These are phyloP conservation scores for Amphiprion percula DNA, from an alignment of 2,113 vertebrate species.

Conservation along the genomic window DNA sequence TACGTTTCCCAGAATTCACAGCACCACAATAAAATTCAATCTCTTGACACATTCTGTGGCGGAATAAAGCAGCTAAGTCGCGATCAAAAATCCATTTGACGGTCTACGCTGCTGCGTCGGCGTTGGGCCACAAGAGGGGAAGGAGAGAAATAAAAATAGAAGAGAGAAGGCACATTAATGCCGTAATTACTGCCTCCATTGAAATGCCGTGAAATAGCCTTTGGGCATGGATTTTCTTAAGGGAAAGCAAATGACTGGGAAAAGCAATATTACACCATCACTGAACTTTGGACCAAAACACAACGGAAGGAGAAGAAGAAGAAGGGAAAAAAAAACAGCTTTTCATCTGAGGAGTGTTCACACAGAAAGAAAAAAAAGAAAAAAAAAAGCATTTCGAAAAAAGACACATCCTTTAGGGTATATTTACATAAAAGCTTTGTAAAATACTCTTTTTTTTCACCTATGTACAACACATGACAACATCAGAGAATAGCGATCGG, in stretches of 20 bases:
- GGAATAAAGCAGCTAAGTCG: conserved; percentile 17
- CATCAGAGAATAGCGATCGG: conserved; percentile 64
- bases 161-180: conserved; percentile 67
- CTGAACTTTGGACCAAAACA: conserved; percentile 73
- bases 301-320: conserved; percentile 33
- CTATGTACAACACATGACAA: conserved; percentile 82
- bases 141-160: background rate
- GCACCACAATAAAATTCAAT: conserved; percentile 36
- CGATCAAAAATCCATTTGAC: conserved; percentile 36
- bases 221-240: conserved; percentile 49
- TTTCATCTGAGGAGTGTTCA: conserved; percentile 59
- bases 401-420: conserved; percentile 71
- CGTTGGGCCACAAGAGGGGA: conserved; percentile 20
- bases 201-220: conserved; percentile 58
- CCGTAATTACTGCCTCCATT: conserved; percentile 69
- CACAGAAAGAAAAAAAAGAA: background rate
- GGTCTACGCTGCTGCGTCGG: conserved; percentile 33
- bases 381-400: conserved; percentile 60
- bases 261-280: conserved; percentile 70
- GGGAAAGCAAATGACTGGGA: conserved; percentile 60
- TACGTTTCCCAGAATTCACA: conserved; percentile 64
- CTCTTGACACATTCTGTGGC: conserved; percentile 37
- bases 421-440: conserved; percentile 84
- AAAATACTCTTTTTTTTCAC: conserved; percentile 79
- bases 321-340: conserved; percentile 5